Conservation (phyloP, 2,888 invertebrate species). For the Antheraea yamamai region DNA sequence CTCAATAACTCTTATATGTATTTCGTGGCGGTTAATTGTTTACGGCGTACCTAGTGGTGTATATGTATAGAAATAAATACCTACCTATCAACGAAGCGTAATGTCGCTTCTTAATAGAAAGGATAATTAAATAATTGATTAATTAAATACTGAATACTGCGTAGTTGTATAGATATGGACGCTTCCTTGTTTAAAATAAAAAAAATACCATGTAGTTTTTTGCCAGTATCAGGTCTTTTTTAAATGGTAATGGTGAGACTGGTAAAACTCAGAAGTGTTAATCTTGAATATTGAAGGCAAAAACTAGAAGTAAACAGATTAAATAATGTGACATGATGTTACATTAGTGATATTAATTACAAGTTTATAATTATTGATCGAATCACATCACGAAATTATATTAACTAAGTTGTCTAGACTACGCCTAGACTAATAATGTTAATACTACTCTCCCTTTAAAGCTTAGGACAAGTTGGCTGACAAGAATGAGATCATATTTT, state of each 20-base stretch:
- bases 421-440: constrained; percentile 68
- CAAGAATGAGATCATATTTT: background rate
- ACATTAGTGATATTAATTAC: background rate
- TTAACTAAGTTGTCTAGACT: constrained; percentile 60
- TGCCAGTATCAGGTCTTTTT: background rate
- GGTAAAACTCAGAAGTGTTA: background rate
- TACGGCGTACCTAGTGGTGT: no score
- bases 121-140: background rate
- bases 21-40: no score
- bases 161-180: background rate
- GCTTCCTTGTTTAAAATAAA: background rate
- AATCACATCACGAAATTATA: background rate
- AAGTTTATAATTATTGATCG: background rate
- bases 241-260: no score
- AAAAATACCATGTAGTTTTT: background rate
- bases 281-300: background rate
- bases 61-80: background rate
- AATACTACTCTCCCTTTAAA: constrained; percentile 38
- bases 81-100: background rate
- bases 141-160: background rate
- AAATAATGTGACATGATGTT: background rate
- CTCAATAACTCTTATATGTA: no score
- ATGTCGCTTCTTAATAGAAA: background rate
- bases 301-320: background rate
- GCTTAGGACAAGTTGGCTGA: constrained; percentile 27